These are phyloP conservation scores for Cydia splendana DNA, from an alignment of 1,140 invertebrate genomes.

Conservation along the genomic window DNA sequence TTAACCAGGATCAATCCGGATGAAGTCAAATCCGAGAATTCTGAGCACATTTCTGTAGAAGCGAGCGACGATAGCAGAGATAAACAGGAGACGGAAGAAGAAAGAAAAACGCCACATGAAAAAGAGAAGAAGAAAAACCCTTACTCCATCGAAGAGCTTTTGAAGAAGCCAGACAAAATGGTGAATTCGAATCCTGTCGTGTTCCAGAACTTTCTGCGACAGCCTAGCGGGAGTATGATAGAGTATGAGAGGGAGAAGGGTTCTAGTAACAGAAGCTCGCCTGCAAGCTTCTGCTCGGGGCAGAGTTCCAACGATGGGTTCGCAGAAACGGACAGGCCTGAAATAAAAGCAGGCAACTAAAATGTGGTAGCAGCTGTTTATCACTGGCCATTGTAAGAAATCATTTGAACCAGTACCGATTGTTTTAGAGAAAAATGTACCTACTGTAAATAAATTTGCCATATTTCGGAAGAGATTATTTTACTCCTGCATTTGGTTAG, in stretches of 20 bases:
- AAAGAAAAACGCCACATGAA: constrained; percentile 55
- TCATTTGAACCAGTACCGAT: neutral
- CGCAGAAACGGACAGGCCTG: constrained; percentile 59
- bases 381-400: constrained; percentile 1
- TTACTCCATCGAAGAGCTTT: constrained; percentile 91
- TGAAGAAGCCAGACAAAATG: constrained; percentile 88
- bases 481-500: constrained; percentile 6
- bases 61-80: constrained; percentile 83
- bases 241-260: constrained; percentile 62
- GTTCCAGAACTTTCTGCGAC: constrained; percentile 67
- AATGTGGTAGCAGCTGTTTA: neutral
- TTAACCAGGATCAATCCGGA: constrained; percentile 66
- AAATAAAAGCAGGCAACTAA: constrained; percentile 71
- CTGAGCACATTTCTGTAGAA: constrained; percentile 77
- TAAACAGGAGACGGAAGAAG: constrained; percentile 81
- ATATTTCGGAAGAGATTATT: constrained; percentile 1
- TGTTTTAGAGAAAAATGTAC: neutral
- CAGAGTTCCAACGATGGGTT: constrained; percentile 73
- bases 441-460: neutral
- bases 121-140: constrained; percentile 87
- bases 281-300: constrained; percentile 70
- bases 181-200: constrained; percentile 57
- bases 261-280: constrained; percentile 67
- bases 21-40: constrained; percentile 72
- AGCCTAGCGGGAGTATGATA: constrained; percentile 71